These are phyloP conservation scores for Bugulina stolonifera DNA, from an alignment of 2,888 invertebrate genomes.

Conservation along the genomic window DNA sequence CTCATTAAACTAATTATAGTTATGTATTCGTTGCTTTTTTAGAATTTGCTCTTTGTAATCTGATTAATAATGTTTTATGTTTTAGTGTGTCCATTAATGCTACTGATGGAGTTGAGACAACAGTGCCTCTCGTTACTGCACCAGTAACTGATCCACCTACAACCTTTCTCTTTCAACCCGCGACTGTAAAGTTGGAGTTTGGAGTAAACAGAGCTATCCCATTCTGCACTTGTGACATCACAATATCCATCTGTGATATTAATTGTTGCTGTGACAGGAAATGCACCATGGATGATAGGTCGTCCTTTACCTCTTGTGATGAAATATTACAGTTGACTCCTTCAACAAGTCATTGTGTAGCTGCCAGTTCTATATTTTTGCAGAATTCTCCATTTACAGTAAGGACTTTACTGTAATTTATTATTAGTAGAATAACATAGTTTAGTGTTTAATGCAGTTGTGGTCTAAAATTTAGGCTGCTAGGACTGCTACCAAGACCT, in stretches of 20 bases:
- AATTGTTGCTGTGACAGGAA: slow-evolving; percentile 1
- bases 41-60: no score
- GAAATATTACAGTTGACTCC: neutral
- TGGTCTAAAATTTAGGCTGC: no score
- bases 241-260: neutral
- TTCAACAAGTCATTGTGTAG: neutral
- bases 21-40: no score
- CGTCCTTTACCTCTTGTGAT: slow-evolving; percentile 4
- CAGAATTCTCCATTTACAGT: neutral
- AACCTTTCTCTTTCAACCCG: neutral
- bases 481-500: no score
- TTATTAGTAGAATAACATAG: no score
- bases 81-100: neutral
- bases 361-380: neutral
- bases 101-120: neutral
- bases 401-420: no score
- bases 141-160: neutral
- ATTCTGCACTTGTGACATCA: slow-evolving; percentile 15
- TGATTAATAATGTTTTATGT: no score
- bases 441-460: no score
- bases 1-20: no score
- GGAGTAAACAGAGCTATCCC: neutral
- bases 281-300: neutral
- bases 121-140: neutral
- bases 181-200: neutral